phyloP scores from a whole-genome alignment of 2,888 invertebrate species.

The Notodonta ziczac region DNA sequence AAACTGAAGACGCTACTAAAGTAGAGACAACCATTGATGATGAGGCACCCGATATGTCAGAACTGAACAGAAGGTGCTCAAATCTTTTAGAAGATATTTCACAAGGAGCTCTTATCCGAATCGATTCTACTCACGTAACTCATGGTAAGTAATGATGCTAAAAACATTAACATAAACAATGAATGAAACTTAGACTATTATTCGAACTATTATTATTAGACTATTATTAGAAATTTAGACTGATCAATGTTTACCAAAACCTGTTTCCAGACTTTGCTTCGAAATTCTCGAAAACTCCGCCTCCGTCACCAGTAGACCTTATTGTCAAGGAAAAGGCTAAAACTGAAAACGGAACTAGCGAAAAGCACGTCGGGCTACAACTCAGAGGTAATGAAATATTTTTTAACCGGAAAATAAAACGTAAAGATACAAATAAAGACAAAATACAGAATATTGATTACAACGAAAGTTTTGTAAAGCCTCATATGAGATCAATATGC shows the following conservation, averaged over 20 bases:
- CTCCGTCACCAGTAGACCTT: conserved; percentile 89
- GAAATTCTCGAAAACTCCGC: conserved; percentile 88
- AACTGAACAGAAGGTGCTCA: conserved; percentile 79
- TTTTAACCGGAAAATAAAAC: too few relatives aligned
- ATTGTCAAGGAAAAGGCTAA: conserved; percentile 80
- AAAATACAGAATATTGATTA: too few relatives aligned
- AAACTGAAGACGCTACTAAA: conserved; percentile 20
- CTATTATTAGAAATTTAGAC: too few relatives aligned
- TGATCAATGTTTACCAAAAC: too few relatives aligned
- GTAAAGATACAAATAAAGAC: too few relatives aligned
- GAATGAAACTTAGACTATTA: too few relatives aligned
- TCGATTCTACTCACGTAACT: conserved; percentile 78
- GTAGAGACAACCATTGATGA: conserved; percentile 47
- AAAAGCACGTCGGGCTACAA: conserved; percentile 75
- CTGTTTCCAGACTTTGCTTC: conserved; percentile 83
- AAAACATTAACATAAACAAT: too few relatives aligned
- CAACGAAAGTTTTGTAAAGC: too few relatives aligned
- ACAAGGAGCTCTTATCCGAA: conserved; percentile 77
- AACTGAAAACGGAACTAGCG: conserved; percentile 63
- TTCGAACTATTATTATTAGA: too few relatives aligned
- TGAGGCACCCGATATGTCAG: conserved; percentile 73
- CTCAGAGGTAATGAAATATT: conserved; percentile 62
- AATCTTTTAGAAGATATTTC: conserved; percentile 81
- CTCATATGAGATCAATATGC: too few relatives aligned
- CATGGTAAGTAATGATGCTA: conserved; percentile 60